Percentiles rank a stretch among this genome's conserved stretches.
phyloP scores from a whole-genome alignment of 2,888 invertebrate genomes.

The Panorpa germanica region DNA sequence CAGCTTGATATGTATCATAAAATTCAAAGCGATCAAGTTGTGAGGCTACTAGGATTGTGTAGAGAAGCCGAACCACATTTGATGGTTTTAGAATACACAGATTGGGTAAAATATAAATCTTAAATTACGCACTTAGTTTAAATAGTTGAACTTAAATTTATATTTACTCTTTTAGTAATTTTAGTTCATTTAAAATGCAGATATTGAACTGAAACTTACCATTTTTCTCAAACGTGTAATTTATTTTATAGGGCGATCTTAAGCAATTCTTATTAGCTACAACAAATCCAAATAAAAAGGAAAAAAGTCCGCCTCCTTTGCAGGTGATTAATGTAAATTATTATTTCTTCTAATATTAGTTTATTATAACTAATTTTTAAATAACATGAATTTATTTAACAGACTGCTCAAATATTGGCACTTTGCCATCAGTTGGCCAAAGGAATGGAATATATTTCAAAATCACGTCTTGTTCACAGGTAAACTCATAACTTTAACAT shows the following conservation, averaged over 20 bases:
- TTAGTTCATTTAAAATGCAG: constrained; percentile 2
- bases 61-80: constrained; percentile 72
- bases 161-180: constrained; percentile 7
- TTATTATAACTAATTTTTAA: too few relatives aligned
- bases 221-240: constrained; percentile 9
- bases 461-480: constrained; percentile 66
- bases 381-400: too few relatives aligned
- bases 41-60: constrained; percentile 62
- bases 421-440: constrained; percentile 58
- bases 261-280: constrained; percentile 73
- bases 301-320: too few relatives aligned
- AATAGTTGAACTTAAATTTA: constrained; percentile 22
- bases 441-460: constrained; percentile 62
- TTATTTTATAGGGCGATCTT: constrained; percentile 56
- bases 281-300: too few relatives aligned
- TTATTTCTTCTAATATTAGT: too few relatives aligned
- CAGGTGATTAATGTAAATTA: too few relatives aligned
- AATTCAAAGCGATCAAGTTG: constrained; percentile 66
- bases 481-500: constrained; percentile 15
- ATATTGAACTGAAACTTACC: constrained; percentile 8
- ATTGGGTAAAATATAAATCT: constrained; percentile 50
- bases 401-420: constrained; percentile 41
- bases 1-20: constrained; percentile 75
- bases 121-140: constrained; percentile 6
- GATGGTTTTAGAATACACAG: constrained; percentile 78